phyloP scores from a whole-genome alignment of 2,888 invertebrate genomes.

The Choreutis nemorana region DNA sequence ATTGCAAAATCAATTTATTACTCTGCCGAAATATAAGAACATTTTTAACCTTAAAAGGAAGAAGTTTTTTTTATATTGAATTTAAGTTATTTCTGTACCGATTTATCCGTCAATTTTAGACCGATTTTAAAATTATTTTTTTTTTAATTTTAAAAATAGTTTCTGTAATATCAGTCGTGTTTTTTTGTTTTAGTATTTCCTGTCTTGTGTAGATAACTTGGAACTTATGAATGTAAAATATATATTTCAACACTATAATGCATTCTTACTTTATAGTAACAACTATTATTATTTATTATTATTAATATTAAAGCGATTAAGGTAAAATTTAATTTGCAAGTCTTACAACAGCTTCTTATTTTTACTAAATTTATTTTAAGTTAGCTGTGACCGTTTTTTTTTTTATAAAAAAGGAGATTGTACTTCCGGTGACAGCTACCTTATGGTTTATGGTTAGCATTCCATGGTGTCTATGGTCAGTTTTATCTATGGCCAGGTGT shows the following conservation, averaged over 20 bases:
- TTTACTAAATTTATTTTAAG: constrained; percentile 7
- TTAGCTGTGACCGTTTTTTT: constrained; percentile 3
- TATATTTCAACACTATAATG: constrained; percentile 12
- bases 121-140: no score
- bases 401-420: constrained; percentile 1
- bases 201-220: no score
- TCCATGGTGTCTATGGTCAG: constrained; percentile 6
- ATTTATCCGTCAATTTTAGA: no score
- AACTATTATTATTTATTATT: constrained; percentile 7
- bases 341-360: constrained; percentile 9
- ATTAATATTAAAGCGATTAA: constrained; percentile 12
- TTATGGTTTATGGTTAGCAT: constrained; percentile 7
- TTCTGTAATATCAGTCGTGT: no score
- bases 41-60: constrained; percentile 3
- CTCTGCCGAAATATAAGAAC: no score
- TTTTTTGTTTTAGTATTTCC: no score
- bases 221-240: no score
- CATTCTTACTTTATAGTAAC: constrained; percentile 10
- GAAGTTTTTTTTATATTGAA: constrained; percentile 1
- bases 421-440: constrained; percentile 8
- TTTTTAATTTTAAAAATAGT: no score
- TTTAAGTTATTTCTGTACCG: no score
- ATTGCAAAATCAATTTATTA: no score
- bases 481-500: constrained; percentile 7
- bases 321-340: constrained; percentile 9